Evolutionary conservation across 2,888 invertebrate genomes (phyloP), one percentile per base, ranked within the genome.

Genomic region (Phortica okadai): DNA sequence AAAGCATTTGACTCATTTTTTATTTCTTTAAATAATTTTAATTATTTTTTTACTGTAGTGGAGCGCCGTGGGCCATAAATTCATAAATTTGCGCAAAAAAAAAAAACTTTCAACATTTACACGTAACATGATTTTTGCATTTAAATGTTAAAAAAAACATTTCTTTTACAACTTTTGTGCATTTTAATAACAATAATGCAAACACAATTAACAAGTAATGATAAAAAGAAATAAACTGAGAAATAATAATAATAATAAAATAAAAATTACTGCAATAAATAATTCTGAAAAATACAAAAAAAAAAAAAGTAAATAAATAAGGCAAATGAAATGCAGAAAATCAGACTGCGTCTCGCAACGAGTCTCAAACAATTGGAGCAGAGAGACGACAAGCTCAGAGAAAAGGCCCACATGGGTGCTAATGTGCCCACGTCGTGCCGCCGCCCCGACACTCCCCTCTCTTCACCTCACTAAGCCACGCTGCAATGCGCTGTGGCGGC

Each of bases 121-220:
- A 80, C 80, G 86, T 82, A 82, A 86, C 86, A 86, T 80, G 82
- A 79, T 62, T 82, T 85, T 83, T 79, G 78, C 83, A 84, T 85
- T 86, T 85, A 79, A 82, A 84, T 86, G 79, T 79, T 69, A 79
- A 82, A 85, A n/a, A 80, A 77, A 54, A 54, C 54, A 41, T 50
- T 11, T 14, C n/a, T 72, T 41, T 69, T n/a, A 45, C 33, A 33
- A 33, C 33, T 33, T 69, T 50, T 50, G 25, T 41, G 16, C 16
- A 16, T 16, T 69, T 69, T 62, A 8, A 5, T 45, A 25, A 16
- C 41, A 42, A 16, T 67, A 62, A 62, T 62, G 33, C 33, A 59
- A 77, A 76, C 80, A 80, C 82, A 83, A 83, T 84, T 83, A 84
- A 82, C 84, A 83, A 78, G 79, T 82, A 77, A 76, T 86, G 82